phyloP scores from a whole-genome alignment of 1,140 invertebrate genomes.

The Brachystomella parvula region DNA sequence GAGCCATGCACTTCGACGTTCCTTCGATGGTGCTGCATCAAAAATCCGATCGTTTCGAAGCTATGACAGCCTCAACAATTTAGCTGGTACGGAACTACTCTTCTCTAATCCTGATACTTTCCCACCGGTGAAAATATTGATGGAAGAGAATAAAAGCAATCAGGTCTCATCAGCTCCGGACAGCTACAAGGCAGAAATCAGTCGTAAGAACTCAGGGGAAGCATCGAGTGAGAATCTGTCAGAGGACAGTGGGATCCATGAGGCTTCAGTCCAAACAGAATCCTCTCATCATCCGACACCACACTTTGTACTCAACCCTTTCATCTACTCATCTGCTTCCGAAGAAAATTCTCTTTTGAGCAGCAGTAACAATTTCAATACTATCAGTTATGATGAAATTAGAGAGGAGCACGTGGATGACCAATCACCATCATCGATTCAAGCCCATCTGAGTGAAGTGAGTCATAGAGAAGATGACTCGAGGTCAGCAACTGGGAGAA shows the following conservation, averaged over 20 bases:
- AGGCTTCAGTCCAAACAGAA: neutral
- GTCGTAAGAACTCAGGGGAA: conserved; percentile 14
- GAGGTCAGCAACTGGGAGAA: conserved; percentile 4
- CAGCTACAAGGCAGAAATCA: neutral
- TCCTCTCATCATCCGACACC: conserved; percentile 28
- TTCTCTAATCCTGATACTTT: conserved; percentile 37
- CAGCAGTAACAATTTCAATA: conserved; percentile 12
- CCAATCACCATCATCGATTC: neutral
- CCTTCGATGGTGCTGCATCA: conserved; percentile 28
- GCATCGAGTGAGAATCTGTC: conserved; percentile 36
- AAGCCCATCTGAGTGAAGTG: neutral
- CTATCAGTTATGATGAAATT: no score
- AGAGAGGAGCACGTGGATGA: no score
- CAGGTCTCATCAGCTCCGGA: no score
- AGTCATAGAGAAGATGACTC: conserved; percentile 12
- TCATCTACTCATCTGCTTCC: conserved; percentile 30
- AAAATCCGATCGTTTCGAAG: conserved; percentile 32
- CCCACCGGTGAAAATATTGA: conserved; percentile 14
- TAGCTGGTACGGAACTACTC: conserved; percentile 36
- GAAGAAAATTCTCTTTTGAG: conserved; percentile 23
- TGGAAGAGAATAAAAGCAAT: neutral
- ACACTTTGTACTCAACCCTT: conserved; percentile 37
- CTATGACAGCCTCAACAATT: conserved; percentile 34
- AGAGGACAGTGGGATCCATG: conserved; percentile 33
- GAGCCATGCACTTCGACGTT: conserved; percentile 19